Conservation (phyloP, 2,888 invertebrate genomes). For the Drosophila neotestacea region DNA sequence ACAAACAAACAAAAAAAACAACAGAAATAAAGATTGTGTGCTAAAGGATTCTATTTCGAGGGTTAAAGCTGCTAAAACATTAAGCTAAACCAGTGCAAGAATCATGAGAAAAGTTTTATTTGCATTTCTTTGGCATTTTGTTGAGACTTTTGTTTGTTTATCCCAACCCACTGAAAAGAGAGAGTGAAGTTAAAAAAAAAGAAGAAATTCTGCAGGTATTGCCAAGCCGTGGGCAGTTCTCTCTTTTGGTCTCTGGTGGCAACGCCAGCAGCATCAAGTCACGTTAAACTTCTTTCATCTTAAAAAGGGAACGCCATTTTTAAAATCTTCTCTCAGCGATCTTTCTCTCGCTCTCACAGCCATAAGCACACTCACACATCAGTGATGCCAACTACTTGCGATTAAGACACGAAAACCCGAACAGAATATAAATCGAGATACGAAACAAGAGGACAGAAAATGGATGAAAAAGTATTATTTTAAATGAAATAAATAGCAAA, state of each 20-base stretch:
- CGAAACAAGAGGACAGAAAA: no score
- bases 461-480: no score
- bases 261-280: conserved; percentile 33
- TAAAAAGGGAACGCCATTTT: conserved; percentile 46
- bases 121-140: conserved; percentile 74
- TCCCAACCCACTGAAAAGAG: conserved; percentile 26
- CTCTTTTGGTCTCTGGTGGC: conserved; percentile 29
- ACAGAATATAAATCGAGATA: no score
- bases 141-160: conserved; percentile 54
- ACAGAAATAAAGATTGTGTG: conserved; percentile 7
- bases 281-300: conserved; percentile 59
- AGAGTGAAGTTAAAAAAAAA: conserved; percentile 49
- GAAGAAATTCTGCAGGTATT: conserved; percentile 57
- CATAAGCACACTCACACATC: neutral
- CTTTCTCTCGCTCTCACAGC: conserved; percentile 13
- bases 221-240: conserved; percentile 15
- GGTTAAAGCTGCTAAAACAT: conserved; percentile 50
- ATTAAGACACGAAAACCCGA: no score
- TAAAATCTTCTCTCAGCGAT: conserved; percentile 24
- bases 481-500: no score
- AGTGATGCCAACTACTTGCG: neutral
- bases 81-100: conserved; percentile 34
- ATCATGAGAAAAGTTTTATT: conserved; percentile 63
- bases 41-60: conserved; percentile 22
- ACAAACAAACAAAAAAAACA: neutral